Conservation (phyloP, 2,888 invertebrate genomes). For the Troides oblongomaculatus region DNA sequence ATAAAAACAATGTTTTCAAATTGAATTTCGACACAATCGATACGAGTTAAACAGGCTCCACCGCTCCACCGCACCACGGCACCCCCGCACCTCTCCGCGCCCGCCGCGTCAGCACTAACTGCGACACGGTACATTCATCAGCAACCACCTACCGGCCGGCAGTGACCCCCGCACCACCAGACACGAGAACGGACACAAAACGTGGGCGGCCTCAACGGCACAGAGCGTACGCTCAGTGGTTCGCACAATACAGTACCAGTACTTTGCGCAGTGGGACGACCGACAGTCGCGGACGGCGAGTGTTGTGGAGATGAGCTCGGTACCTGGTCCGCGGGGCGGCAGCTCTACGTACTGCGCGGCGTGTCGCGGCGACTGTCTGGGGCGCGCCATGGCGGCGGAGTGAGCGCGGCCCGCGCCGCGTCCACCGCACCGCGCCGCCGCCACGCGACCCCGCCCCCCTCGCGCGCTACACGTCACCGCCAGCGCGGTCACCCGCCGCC, state of each 20-base stretch:
- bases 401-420: slow-evolving; percentile 40
- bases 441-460: slow-evolving; percentile 40
- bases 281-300: too few relatives aligned
- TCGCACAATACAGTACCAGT: too few relatives aligned
- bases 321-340: slow-evolving; percentile 78
- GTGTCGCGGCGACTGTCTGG: slow-evolving; percentile 75
- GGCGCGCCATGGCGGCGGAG: slow-evolving; percentile 74
- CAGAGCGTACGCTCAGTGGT: not conserved
- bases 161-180: too few relatives aligned
- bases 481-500: slow-evolving; percentile 25
- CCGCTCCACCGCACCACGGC: not conserved
- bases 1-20: too few relatives aligned
- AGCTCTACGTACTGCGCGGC: slow-evolving; percentile 65
- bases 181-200: not conserved
- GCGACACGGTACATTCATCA: not conserved
- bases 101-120: not conserved
- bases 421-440: slow-evolving; percentile 29
- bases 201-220: not conserved
- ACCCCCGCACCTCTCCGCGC: not conserved
- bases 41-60: too few relatives aligned
- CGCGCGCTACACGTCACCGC: slow-evolving; percentile 41
- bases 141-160: not conserved
- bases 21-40: too few relatives aligned
- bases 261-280: too few relatives aligned
- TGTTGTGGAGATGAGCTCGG: not conserved